These are phyloP conservation scores for Catostylus mosaicus DNA, from an alignment of 30 jellyfish, hydroid and myxozoan species.

Conservation along the genomic window DNA sequence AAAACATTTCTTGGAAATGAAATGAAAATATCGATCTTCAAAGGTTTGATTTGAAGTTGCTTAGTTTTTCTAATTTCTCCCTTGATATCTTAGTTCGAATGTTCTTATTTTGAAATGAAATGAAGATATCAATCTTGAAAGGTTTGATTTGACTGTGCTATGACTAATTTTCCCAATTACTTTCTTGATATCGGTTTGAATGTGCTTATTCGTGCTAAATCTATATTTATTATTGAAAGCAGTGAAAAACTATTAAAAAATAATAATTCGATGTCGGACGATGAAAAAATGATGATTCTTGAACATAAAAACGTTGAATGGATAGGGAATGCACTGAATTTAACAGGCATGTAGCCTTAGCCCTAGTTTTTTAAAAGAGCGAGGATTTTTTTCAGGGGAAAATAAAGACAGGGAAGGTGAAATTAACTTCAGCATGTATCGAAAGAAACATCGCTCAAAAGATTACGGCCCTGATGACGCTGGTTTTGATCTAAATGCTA, in stretches of 20 bases:
- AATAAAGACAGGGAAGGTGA: slow-evolving; percentile 82
- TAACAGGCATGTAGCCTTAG: too few species aligned
- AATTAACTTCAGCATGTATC: slow-evolving; percentile 32
- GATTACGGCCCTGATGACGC: slow-evolving; percentile 74
- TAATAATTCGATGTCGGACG: too few species aligned
- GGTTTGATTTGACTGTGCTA: slow-evolving; percentile 37
- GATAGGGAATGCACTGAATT: too few species aligned
- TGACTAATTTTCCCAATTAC: neutral
- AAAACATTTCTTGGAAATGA: slow-evolving; percentile 93
- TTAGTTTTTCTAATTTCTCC: neutral
- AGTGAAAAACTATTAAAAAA: too few species aligned
- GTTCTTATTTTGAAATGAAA: slow-evolving; percentile 94
- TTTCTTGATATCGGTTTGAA: too few species aligned
- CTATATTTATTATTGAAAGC: too few species aligned
- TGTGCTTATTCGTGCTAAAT: too few species aligned
- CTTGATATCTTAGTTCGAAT: too few species aligned
- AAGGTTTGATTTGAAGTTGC: slow-evolving; percentile 57
- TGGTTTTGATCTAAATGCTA: slow-evolving; percentile 94
- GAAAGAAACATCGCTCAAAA: slow-evolving; percentile 60
- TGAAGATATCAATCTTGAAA: slow-evolving; percentile 81
- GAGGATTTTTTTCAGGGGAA: slow-evolving; percentile 32
- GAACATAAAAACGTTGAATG: too few species aligned
- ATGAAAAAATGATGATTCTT: too few species aligned
- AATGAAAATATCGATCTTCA: slow-evolving; percentile 76
- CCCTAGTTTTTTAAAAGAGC: too few species aligned